Evolutionary conservation across 2,113 vertebrate genomes (phyloP).

Genomic region (Hystrix cristata): DNA sequence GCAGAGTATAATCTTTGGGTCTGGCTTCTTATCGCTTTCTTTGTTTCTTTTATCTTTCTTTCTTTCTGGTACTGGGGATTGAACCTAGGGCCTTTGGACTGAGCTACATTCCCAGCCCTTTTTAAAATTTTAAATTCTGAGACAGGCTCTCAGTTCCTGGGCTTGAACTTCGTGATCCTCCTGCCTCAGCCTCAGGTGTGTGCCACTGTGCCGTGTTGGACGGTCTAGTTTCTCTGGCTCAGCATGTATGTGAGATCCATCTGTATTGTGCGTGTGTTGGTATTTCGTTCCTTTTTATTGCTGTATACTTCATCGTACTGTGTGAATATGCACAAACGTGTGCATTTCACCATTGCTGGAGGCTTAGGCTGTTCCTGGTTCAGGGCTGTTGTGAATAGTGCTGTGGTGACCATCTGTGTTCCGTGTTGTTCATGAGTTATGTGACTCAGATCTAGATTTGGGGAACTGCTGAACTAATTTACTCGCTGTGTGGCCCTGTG

Average conservation of each 20-base stretch:
- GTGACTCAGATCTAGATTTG: not conserved
- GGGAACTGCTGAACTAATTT: not conserved
- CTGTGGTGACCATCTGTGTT: not conserved
- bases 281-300: not conserved
- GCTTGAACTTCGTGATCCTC: not conserved
- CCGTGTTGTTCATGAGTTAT: not conserved
- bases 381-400: not conserved
- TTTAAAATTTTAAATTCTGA: not conserved
- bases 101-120: not conserved
- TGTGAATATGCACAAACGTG: rapidly evolving
- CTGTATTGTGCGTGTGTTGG: rapidly evolving
- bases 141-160: too few relatives aligned
- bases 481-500: not conserved
- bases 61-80: not conserved
- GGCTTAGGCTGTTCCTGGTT: not conserved
- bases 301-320: not conserved
- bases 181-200: not conserved
- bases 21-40: not conserved
- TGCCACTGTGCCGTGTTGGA: not conserved
- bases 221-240: not conserved
- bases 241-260: rapidly evolving
- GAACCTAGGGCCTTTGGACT: not conserved
- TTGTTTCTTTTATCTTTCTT: rapidly evolving
- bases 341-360: not conserved
- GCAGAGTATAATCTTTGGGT: not conserved